Evolutionary conservation across 2,888 invertebrate genomes (phyloP), one percentile per base, ranked within the genome.

Genomic region (Aleiodes leptofemur): DNA sequence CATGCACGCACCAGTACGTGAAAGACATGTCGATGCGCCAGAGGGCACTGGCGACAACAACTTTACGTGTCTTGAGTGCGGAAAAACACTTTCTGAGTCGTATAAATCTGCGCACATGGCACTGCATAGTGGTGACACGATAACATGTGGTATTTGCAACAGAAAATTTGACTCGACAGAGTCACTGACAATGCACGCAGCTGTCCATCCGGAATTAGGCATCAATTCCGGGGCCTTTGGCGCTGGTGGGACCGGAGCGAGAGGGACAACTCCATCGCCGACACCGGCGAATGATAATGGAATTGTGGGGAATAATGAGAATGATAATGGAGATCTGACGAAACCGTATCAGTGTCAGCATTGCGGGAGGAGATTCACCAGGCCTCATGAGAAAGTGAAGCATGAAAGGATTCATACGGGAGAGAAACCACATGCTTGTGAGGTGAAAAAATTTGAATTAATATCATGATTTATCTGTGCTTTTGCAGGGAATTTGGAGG

Each of bases 381-480:
- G 95, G 56, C 95, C 96, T 0, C 95, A 95, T 82, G 95, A 96
- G 83, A 95, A 95, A 88, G 95, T 96, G 0, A 95, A 95, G 87
- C 96, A 96, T 83, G 96, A 96, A 88, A 91, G 96, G n/a, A 94
- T 95, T 83, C 96, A 96, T 82, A 96, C 96, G 0, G 94, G 94
- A 85, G 95, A 95, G 84, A 95, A 95, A 83, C 96, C 96, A 0
- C 94, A 95, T 83, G 91, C 92, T 72, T 96, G 96, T 83, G 94
- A 94, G 86, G 89, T 88, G 80, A 9, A 7, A 31, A 13, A 13
- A 5, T 2, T 34, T 34, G 6, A 51, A 69, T 61, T 48, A 43
- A 7, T 68, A 23, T 31, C 11, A 43, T 2, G 23, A 23, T 23
- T 23, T 23, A 1, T 23, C 1, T 23, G 1, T 23, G 2, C 23